A percentile compares a stretch with the other conserved stretches of the same genome.
phyloP scores from a whole-genome alignment of 2,888 invertebrate species.

The Myopa tessellatipennis region DNA sequence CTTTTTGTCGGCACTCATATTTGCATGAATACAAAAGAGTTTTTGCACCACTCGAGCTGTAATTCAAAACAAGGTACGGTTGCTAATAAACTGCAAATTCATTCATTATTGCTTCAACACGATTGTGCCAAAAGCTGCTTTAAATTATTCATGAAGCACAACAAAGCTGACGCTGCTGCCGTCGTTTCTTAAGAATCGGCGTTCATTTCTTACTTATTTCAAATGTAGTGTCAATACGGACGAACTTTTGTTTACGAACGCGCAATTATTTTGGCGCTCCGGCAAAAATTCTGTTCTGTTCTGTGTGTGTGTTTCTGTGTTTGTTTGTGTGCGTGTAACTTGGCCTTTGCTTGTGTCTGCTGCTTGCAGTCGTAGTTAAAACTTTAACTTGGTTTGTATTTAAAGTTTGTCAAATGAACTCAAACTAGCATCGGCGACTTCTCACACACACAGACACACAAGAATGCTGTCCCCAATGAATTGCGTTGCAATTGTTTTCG shows the following conservation, averaged over 20 bases:
- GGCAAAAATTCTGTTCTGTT: background rate
- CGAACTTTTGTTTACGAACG: constrained; percentile 31
- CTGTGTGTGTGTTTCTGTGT: constrained; percentile 2
- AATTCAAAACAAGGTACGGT: background rate
- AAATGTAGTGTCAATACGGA: constrained; percentile 21
- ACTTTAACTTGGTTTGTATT: constrained; percentile 6
- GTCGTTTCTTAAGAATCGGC: constrained; percentile 2
- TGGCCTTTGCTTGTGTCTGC: background rate
- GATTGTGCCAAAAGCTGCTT: constrained; percentile 26
- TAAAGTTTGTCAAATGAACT: constrained; percentile 24
- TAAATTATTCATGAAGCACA: constrained; percentile 23
- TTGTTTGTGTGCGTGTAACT: background rate
- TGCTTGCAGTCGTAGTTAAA: constrained; percentile 2
- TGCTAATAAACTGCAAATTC: constrained; percentile 17
- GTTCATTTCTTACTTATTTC: constrained; percentile 5
- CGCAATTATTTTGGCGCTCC: constrained; percentile 20
- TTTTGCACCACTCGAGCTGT: background rate
- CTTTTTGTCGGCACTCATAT: background rate
- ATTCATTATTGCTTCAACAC: constrained; percentile 22
- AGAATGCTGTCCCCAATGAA: background rate
- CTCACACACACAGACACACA: background rate
- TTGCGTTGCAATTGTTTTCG: constrained; percentile 11
- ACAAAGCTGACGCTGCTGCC: background rate
- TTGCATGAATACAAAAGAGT: constrained; percentile 5
- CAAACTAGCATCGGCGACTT: constrained; percentile 2